Percentiles rank a stretch among this genome's conserved stretches.
Conservation (phyloP, 2,888 invertebrate species). For the Gastracanthus pulcherrimus region DNA sequence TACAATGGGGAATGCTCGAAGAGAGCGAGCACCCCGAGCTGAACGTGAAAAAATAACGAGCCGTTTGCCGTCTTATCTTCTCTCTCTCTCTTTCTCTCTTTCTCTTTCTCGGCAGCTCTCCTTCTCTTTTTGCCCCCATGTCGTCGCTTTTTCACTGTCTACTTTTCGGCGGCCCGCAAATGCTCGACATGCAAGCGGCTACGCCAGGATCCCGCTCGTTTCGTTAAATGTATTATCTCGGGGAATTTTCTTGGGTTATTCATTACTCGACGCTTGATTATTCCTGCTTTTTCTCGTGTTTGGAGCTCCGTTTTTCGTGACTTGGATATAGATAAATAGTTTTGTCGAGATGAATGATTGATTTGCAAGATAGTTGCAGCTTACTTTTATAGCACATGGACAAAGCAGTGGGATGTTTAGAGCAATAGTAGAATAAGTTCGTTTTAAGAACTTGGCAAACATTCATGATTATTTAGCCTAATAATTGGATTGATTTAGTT, state of each 20-base stretch:
- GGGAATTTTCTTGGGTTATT: not conserved
- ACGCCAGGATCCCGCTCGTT: too few species aligned
- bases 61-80: conserved; percentile 46
- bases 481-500: too few species aligned
- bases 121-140: not conserved
- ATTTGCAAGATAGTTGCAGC: too few species aligned
- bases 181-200: not conserved
- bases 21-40: not conserved
- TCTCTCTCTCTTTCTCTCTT: conserved; percentile 14
- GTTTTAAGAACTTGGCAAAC: too few species aligned
- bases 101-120: too few species aligned
- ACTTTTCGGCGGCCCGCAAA: not conserved
- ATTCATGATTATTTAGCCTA: too few species aligned
- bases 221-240: conserved; percentile 16
- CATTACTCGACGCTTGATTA: not conserved
- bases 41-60: conserved; percentile 42
- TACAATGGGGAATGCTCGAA: conserved; percentile 4
- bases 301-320: not conserved
- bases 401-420: too few species aligned
- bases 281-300: not conserved
- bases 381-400: too few species aligned
- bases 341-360: too few species aligned
- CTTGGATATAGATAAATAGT: not conserved
- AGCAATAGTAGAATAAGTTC: too few species aligned
- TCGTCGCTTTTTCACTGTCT: conserved; percentile 22